Evolutionary conservation across 1,140 invertebrate species (phyloP).

Genomic region (Andricus grossulariae): DNA sequence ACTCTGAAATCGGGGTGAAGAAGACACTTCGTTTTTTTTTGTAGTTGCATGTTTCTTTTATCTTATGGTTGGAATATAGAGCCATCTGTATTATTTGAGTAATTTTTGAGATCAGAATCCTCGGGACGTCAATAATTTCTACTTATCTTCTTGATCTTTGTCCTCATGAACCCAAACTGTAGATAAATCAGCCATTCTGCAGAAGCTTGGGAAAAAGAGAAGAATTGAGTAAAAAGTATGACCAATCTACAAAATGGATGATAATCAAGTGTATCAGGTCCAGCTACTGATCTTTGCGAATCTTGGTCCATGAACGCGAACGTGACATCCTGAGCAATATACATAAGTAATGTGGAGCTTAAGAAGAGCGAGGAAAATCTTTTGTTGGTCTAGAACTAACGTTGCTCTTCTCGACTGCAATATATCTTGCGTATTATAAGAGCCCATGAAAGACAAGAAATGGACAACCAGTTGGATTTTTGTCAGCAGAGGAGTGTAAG

Average conservation of each 20-base stretch:
- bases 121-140: conserved; percentile 1
- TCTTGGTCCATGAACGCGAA: neutral
- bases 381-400: neutral
- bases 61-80: no score
- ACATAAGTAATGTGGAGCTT: neutral
- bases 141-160: conserved; percentile 22
- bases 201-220: neutral
- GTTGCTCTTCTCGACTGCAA: neutral
- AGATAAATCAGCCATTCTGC: neutral
- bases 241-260: neutral
- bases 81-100: no score
- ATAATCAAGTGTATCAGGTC: neutral
- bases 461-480: neutral
- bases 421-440: conserved; percentile 9
- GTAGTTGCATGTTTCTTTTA: no score
- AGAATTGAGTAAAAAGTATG: neutral
- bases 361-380: neutral
- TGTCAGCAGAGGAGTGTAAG: neutral
- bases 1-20: no score
- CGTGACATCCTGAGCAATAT: neutral
- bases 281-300: neutral
- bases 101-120: conserved; percentile 5
- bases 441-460: conserved; percentile 7
- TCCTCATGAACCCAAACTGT: neutral
- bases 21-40: neutral